Evolutionary conservation across 2,888 invertebrate genomes (phyloP), one percentile per base, ranked within the genome.

Genomic region (Caenorhabditis macrosperma): DNA sequence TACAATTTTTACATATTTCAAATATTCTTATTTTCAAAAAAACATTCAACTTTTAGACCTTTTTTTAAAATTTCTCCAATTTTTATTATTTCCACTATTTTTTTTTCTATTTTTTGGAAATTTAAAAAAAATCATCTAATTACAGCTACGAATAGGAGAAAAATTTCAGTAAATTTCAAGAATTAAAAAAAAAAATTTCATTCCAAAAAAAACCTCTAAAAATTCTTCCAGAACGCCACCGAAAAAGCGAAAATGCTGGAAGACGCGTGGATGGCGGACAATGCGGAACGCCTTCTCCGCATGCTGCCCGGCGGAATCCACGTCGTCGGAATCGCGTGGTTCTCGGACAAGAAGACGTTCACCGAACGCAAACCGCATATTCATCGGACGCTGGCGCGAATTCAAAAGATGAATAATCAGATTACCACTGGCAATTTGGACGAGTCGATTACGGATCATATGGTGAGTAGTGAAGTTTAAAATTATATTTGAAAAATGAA

Each of bases 221-320:
- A 46, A n/a, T 44, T 3, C 2, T 28, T 63, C 22, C 50, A 78
- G 71, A 66, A 71, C 46, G 63, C 80, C 5, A 20, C 59, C 0
- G 74, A 74, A 24, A 66, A 71, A 22, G 55, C 66, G 24, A 76
- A 71, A 60, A 17, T 76, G 20, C 57, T 86, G 7, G 86, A 86
- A 46, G 84, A 83, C 48, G 81, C 76, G 9, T 86, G 86, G 86
- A 79, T 86, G 59, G 44, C 78, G 0, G 86, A 86, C 46, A 78
- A 81, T 50, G 82, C 84, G 5, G 83, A 85, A 72, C 75, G 83
- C 30, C 78, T 86, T 30, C 57, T 85, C 2, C 67, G 86, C n/a
- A 82, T 85, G 71, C 81, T 86, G 9, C 83, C 84, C 26, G 86
- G 86, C 20, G 86, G 86, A 9, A 61, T 85, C 33, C 72, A 84